These are phyloP conservation scores for Nematolebias whitei DNA, from an alignment of 2,113 vertebrate genomes.

Conservation along the genomic window DNA sequence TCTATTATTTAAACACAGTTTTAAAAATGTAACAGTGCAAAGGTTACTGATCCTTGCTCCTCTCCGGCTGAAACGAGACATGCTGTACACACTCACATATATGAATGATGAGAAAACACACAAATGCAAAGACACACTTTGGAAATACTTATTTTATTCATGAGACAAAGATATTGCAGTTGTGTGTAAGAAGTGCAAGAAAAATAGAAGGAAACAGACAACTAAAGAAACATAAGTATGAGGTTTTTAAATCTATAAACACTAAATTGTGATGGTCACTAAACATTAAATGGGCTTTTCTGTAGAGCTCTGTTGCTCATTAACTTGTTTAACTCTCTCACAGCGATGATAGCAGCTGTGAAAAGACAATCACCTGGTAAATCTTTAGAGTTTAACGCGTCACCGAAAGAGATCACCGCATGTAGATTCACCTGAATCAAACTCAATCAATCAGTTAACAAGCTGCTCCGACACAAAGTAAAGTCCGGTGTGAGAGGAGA, in stretches of 20 bases:
- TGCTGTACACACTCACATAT: neutral
- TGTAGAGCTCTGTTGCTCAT: neutral
- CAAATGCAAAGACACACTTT: constrained; percentile 17
- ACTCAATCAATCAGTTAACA: neutral
- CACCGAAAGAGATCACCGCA: neutral
- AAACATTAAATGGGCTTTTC: no score
- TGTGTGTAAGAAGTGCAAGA: neutral
- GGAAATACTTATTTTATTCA: constrained; percentile 20
- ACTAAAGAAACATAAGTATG: neutral
- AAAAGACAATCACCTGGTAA: neutral
- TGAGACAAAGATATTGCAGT: constrained; percentile 9
- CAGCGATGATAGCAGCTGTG: no score
- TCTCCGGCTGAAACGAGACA: constrained; percentile 19
- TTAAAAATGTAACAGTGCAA: constrained; percentile 69
- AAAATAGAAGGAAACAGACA: neutral
- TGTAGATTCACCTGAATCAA: neutral
- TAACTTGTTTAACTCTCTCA: neutral
- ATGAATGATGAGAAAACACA: constrained; percentile 19
- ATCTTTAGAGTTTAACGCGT: neutral
- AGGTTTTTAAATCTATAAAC: no score
- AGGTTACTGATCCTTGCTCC: constrained; percentile 62
- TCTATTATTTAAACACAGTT: constrained; percentile 67
- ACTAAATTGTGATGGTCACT: no score
- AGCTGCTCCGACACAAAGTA: neutral
- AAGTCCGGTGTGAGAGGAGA: neutral